Percentiles rank a stretch among this genome's conserved stretches.
Conservation (phyloP, 2,888 invertebrate genomes). For the Agapetus fuscipes region DNA sequence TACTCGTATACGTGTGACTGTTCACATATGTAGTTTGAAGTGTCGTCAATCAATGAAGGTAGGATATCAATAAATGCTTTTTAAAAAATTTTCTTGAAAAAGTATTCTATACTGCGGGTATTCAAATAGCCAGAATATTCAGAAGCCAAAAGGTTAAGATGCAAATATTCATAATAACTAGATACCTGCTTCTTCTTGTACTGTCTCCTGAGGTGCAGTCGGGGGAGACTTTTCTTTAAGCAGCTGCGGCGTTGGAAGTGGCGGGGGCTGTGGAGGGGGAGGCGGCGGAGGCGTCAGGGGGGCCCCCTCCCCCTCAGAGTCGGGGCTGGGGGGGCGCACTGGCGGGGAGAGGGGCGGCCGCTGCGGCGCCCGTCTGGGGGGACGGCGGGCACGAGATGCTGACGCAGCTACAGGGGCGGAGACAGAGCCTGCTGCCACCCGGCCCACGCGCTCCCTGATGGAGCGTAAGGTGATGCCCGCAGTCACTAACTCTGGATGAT, state of each 20-base stretch:
- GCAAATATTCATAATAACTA: no score
- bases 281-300: slow-evolving; percentile 5
- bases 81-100: no score
- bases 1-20: no score
- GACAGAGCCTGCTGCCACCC: background rate
- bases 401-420: no score
- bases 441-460: slow-evolving; percentile 24
- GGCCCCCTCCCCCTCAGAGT: slow-evolving; percentile 3
- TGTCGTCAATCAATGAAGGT: no score
- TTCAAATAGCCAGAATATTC: no score
- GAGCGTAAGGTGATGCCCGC: slow-evolving; percentile 61
- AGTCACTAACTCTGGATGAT: slow-evolving; percentile 67
- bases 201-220: slow-evolving; percentile 5
- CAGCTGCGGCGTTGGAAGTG: no score
- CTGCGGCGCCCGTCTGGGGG: slow-evolving; percentile 1
- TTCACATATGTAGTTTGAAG: no score
- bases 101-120: no score
- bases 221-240: slow-evolving; percentile 20
- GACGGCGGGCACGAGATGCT: background rate
- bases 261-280: slow-evolving; percentile 14
- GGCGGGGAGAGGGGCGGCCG: background rate
- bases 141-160: no score
- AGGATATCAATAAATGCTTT: no score
- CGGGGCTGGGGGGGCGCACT: slow-evolving; percentile 3
- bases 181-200: slow-evolving; percentile 47